A percentile compares a stretch with the other conserved stretches of the same genome.
phyloP scores from a whole-genome alignment of 2,888 invertebrate genomes.

The Epiblema foenella region DNA sequence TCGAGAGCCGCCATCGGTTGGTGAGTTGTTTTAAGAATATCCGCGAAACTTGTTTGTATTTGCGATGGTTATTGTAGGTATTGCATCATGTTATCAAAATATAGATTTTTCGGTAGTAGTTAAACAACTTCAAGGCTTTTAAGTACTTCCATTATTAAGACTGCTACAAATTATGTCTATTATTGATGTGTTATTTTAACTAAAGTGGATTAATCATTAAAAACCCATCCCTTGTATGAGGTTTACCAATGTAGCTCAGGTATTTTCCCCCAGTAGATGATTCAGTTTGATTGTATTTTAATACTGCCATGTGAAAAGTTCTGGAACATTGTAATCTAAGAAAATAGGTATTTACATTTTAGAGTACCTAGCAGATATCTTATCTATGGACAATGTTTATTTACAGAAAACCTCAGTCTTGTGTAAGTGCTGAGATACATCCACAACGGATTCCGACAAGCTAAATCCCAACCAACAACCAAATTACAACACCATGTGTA shows the following conservation, averaged over 20 bases:
- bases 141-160: background rate
- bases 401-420: conserved; percentile 59
- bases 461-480: conserved; percentile 71
- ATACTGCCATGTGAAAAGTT: background rate
- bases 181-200: background rate
- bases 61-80: background rate
- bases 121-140: background rate
- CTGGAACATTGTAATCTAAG: conserved; percentile 6
- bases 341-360: background rate
- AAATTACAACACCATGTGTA: conserved; percentile 83
- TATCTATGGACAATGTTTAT: conserved; percentile 45
- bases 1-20: background rate
- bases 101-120: conserved; percentile 17
- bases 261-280: background rate
- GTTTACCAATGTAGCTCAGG: background rate
- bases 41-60: conserved; percentile 3
- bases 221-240: background rate
- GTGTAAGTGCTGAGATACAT: conserved; percentile 57
- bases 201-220: background rate
- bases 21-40: background rate
- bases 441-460: conserved; percentile 77
- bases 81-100: conserved; percentile 39
- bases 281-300: background rate
- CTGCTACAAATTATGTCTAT: background rate
- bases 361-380: conserved; percentile 8